Base-by-base conservation (phyloP, 2,888 invertebrate species). In the Ichneumon xanthorius region DNA sequence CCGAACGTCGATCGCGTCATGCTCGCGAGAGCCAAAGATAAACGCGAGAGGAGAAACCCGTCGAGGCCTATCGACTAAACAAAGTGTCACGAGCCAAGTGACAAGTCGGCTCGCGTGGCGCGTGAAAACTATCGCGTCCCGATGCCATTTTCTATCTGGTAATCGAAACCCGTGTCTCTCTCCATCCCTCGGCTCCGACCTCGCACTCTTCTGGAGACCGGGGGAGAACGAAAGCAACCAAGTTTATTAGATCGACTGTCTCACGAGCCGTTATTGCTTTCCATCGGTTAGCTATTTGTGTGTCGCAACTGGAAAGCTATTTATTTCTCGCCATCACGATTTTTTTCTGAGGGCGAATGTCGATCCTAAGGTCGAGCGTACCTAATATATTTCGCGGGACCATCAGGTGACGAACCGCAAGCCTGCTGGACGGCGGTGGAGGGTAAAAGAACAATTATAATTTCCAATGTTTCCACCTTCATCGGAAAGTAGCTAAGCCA, bases 31-130 rank as follows among this genome's bases (percentile, higher is more conserved):
- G 30, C 70, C 61, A 33, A 80, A 79, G 75, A 78, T 72, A 81
- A 73, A 37, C n/a, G 55, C 50, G 71, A 50, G 50, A 71, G 79
- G 71, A 40, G 26, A 82, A 82, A 26, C 58, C 40, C 58, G 45
- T 72, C 58, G 40, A 2, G 87, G 87, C 87, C 86, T 92, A 92
- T 92, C 92, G 90, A 91, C 90, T 91, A 92, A 92, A 92, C 92
- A 90, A 89, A 88, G 91, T 91, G 91, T 90, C 92, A 90, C 89
- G 88, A 89, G 88, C 89, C 84, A 89, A 91, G 90, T 84, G 86
- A 88, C 81, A 85, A 87, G 88, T 82, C 77, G 76, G 88, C 84
- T 90, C 88, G 90, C 89, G 89, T 88, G 88, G 89, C 90, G 91
- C 90, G 91, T 90, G 90, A 92, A 91, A 92, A 91, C 90, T 90